These are phyloP conservation scores for Pegoplata infirma DNA, from an alignment of 2,888 invertebrate species.

Conservation along the genomic window DNA sequence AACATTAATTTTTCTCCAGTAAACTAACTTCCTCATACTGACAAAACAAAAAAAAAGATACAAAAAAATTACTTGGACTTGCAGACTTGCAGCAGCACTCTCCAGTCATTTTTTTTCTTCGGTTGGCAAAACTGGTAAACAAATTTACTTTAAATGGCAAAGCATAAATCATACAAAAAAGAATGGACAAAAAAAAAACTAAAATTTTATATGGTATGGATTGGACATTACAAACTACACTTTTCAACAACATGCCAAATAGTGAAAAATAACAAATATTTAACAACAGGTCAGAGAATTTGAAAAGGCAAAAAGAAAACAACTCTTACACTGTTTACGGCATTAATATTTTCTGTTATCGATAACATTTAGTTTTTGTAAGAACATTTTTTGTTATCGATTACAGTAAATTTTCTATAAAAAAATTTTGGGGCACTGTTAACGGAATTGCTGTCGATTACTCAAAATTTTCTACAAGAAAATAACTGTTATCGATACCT, in stretches of 20 bases:
- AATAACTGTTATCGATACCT: too few relatives aligned
- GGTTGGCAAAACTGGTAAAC: conserved; percentile 55
- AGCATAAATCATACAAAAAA: conserved; percentile 58
- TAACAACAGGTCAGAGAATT: conserved; percentile 39
- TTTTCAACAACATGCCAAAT: conserved; percentile 61
- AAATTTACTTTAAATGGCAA: conserved; percentile 61
- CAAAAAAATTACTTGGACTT: conserved; percentile 1
- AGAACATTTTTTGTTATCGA: too few relatives aligned
- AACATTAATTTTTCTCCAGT: conserved; percentile 53
- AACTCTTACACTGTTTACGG: too few relatives aligned
- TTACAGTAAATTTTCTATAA: too few relatives aligned
- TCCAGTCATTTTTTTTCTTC: conserved; percentile 3
- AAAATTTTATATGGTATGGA: not conserved
- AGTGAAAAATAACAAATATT: conserved; percentile 61
- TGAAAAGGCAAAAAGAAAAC: conserved; percentile 5
- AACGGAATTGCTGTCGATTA: too few relatives aligned
- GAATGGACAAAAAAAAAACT: conserved; percentile 23
- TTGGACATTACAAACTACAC: conserved; percentile 5
- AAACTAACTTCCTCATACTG: conserved; percentile 47
- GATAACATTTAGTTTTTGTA: too few relatives aligned
- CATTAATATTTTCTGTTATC: too few relatives aligned
- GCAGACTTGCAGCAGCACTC: conserved; percentile 2
- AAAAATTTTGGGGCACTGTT: too few relatives aligned
- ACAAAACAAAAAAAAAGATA: not conserved
- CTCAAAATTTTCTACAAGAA: too few relatives aligned